These are phyloP conservation scores for Thymelicus sylvestris DNA, from an alignment of 2,888 invertebrate genomes.

Conservation along the genomic window DNA sequence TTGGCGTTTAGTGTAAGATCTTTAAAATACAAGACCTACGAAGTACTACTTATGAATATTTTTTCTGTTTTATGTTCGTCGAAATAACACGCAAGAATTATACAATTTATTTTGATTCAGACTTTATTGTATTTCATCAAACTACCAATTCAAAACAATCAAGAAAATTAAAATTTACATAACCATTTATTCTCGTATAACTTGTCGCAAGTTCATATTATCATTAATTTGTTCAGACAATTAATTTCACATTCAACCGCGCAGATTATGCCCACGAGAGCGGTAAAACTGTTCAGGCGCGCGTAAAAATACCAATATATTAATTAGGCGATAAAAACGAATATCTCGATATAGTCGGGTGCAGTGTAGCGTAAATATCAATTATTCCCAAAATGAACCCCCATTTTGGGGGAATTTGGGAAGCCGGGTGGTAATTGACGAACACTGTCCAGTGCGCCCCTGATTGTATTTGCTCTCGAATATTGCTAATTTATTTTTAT, in stretches of 20 bases:
- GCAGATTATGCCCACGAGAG: slow-evolving; percentile 32
- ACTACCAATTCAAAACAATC: not conserved
- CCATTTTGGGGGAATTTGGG: slow-evolving; percentile 68
- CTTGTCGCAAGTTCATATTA: slow-evolving; percentile 18
- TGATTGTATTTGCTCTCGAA: slow-evolving; percentile 59
- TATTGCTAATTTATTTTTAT: slow-evolving; percentile 80
- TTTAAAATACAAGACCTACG: too few relatives aligned
- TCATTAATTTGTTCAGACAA: slow-evolving; percentile 27
- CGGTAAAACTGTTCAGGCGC: slow-evolving; percentile 25
- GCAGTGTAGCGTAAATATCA: slow-evolving; percentile 79
- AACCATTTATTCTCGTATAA: not conserved
- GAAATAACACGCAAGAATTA: too few relatives aligned
- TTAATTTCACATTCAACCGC: slow-evolving; percentile 32
- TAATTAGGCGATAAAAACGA: slow-evolving; percentile 61
- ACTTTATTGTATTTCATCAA: not conserved
- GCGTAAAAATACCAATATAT: slow-evolving; percentile 48
- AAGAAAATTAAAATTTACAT: not conserved
- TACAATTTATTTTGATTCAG: too few relatives aligned
- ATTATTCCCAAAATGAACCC: slow-evolving; percentile 57
- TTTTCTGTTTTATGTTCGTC: too few relatives aligned
- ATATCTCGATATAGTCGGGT: slow-evolving; percentile 53
- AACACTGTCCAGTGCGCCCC: slow-evolving; percentile 52
- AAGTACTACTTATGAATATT: too few relatives aligned
- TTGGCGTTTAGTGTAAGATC: too few relatives aligned
- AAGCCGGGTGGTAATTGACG: slow-evolving; percentile 60